A percentile compares a stretch with the other conserved stretches of the same genome.
phyloP scores from a whole-genome alignment of 2,888 invertebrate species.

The Coelogynopora nodosa region DNA sequence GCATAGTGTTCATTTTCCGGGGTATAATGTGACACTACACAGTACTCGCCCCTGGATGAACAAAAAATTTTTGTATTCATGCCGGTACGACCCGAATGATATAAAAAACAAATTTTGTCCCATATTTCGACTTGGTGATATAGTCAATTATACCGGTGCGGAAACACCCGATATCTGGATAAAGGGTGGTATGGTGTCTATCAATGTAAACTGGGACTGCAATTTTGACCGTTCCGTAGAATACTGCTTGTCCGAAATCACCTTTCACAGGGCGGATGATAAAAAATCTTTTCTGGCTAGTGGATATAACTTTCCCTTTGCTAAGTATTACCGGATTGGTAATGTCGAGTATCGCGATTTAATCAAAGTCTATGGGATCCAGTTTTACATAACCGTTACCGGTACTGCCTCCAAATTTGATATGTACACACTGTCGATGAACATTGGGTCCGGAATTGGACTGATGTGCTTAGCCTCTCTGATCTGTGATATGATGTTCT shows the following conservation, averaged over 20 bases:
- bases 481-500: slow-evolving; percentile 62
- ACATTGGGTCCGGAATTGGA: slow-evolving; percentile 64
- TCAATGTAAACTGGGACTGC: slow-evolving; percentile 40
- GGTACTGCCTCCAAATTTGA: slow-evolving; percentile 64
- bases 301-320: slow-evolving; percentile 42
- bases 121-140: slow-evolving; percentile 44
- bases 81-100: slow-evolving; percentile 41
- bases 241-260: slow-evolving; percentile 36
- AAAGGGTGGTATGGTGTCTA: slow-evolving; percentile 38
- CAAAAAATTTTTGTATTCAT: slow-evolving; percentile 38
- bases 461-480: slow-evolving; percentile 63
- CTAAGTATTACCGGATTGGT: slow-evolving; percentile 28
- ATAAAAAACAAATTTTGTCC: slow-evolving; percentile 41
- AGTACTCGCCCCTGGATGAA: slow-evolving; percentile 41
- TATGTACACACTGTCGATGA: slow-evolving; percentile 62
- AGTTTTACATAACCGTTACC: slow-evolving; percentile 60
- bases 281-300: slow-evolving; percentile 25
- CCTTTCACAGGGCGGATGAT: slow-evolving; percentile 37
- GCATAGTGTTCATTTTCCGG: slow-evolving; percentile 40
- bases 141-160: slow-evolving; percentile 39
- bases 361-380: slow-evolving; percentile 50
- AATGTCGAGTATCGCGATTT: slow-evolving; percentile 32
- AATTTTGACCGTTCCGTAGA: slow-evolving; percentile 38
- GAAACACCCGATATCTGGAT: slow-evolving; percentile 33
- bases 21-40: slow-evolving; percentile 39